phyloP scores from a whole-genome alignment of 2,888 invertebrate species.

The Tubulanus polymorphus region DNA sequence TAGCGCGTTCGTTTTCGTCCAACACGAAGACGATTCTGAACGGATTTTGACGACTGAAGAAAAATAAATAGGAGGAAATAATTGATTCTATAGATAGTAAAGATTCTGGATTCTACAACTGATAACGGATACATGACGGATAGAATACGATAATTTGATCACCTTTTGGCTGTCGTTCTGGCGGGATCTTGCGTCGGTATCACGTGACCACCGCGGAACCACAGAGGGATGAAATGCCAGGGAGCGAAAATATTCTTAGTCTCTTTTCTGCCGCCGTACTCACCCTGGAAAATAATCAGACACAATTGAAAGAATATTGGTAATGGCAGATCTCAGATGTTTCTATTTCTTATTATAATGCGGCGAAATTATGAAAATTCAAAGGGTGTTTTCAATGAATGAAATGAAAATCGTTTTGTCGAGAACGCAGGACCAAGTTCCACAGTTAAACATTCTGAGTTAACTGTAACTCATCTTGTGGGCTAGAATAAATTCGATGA shows the following conservation, averaged over 20 bases:
- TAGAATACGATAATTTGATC: neutral
- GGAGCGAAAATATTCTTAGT: constrained; percentile 35
- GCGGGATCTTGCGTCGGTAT: constrained; percentile 41
- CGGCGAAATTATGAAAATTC: no score
- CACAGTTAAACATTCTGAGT: no score
- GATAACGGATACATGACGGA: neutral
- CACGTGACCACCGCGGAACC: constrained; percentile 38
- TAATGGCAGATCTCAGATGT: no score
- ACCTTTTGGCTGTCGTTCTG: constrained; percentile 31
- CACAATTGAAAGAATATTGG: no score
- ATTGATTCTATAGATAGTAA: neutral
- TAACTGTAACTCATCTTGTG: neutral
- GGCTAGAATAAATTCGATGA: constrained; percentile 8
- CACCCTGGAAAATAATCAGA: constrained; percentile 26
- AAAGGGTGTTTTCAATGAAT: neutral
- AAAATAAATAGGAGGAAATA: neutral
- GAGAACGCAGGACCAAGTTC: neutral
- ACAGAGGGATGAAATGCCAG: constrained; percentile 38
- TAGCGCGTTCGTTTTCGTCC: constrained; percentile 14
- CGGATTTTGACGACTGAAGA: constrained; percentile 56
- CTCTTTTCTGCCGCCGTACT: constrained; percentile 18
- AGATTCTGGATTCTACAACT: neutral
- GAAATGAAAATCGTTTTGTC: neutral
- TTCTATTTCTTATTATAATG: no score
- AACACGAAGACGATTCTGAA: constrained; percentile 21